phyloP scores from a whole-genome alignment of 2,888 invertebrate species.

The Danaus chrysippus region DNA sequence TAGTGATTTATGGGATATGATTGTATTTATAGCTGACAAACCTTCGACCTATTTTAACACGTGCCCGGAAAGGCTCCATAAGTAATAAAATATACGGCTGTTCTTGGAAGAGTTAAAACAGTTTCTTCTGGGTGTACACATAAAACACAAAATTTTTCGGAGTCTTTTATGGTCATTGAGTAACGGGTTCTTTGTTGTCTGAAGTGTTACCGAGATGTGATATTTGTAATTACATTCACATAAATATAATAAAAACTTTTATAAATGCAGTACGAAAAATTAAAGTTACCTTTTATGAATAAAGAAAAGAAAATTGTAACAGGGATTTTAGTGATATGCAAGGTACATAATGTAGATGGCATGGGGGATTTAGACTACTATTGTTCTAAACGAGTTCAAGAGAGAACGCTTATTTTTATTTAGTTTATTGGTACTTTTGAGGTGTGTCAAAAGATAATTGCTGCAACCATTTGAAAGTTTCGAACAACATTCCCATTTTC shows the following conservation, averaged over 20 bases:
- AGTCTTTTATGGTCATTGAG: slow-evolving; percentile 47
- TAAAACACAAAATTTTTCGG: slow-evolving; percentile 56
- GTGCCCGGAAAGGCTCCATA: slow-evolving; percentile 28
- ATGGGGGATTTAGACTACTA: too few species aligned
- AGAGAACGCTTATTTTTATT: too few species aligned
- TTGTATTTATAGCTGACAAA: slow-evolving; percentile 13
- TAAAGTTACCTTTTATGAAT: too few species aligned
- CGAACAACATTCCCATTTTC: too few species aligned
- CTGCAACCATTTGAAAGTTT: too few species aligned
- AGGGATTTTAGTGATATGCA: too few species aligned
- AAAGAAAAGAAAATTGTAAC: too few species aligned
- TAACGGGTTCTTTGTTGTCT: slow-evolving; percentile 51
- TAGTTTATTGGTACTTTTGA: too few species aligned
- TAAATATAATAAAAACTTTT: not conserved
- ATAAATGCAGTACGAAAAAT: too few species aligned
- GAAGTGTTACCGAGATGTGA: slow-evolving; percentile 10
- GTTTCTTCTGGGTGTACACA: slow-evolving; percentile 66
- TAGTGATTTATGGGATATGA: not conserved
- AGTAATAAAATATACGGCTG: slow-evolving; percentile 18
- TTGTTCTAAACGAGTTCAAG: too few species aligned
- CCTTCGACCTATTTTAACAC: slow-evolving; percentile 32
- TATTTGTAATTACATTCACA: slow-evolving; percentile 12
- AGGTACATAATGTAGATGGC: too few species aligned
- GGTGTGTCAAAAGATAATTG: too few species aligned
- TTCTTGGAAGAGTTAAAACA: slow-evolving; percentile 45